Conservation (phyloP, 2,797 vertebrate genomes). For the Sandelia bainsii region DNA sequence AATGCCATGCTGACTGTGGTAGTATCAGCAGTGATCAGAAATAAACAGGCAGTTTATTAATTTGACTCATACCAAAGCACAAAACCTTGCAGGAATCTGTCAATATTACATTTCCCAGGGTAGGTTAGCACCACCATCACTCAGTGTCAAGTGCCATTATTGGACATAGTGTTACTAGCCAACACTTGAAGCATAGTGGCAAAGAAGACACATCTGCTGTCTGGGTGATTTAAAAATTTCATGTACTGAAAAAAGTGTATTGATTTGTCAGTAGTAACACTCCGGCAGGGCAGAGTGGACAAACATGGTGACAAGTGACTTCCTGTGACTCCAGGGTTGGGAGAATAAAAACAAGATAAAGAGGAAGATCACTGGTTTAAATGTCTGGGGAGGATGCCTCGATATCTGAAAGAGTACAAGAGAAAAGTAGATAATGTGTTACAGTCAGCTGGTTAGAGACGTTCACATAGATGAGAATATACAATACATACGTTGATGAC, state of each 20-base stretch:
- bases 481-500: not conserved
- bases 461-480: not conserved
- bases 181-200: conserved; percentile 41
- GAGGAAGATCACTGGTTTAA: conserved; percentile 46
- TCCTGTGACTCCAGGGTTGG: conserved; percentile 50
- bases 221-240: conserved; percentile 63
- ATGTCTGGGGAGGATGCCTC: conserved; percentile 20
- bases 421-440: conserved; percentile 16
- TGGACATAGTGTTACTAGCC: conserved; percentile 38
- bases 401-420: conserved; percentile 18
- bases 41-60: conserved; percentile 17
- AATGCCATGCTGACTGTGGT: conserved; percentile 42
- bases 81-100: conserved; percentile 28
- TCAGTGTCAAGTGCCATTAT: conserved; percentile 53
- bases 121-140: conserved; percentile 47
- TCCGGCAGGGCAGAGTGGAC: conserved; percentile 38
- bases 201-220: conserved; percentile 61
- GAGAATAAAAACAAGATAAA: conserved; percentile 37
- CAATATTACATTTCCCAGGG: conserved; percentile 37
- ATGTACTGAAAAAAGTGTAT: conserved; percentile 61
- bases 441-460: conserved; percentile 9
- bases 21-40: conserved; percentile 40
- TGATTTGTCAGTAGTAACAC: conserved; percentile 64
- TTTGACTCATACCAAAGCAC: conserved; percentile 33
- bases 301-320: conserved; percentile 68